A percentile compares a stretch with the other conserved stretches of the same genome.
phyloP scores from a whole-genome alignment of 2,113 vertebrate genomes.

The Epinephelus lanceolatus region DNA sequence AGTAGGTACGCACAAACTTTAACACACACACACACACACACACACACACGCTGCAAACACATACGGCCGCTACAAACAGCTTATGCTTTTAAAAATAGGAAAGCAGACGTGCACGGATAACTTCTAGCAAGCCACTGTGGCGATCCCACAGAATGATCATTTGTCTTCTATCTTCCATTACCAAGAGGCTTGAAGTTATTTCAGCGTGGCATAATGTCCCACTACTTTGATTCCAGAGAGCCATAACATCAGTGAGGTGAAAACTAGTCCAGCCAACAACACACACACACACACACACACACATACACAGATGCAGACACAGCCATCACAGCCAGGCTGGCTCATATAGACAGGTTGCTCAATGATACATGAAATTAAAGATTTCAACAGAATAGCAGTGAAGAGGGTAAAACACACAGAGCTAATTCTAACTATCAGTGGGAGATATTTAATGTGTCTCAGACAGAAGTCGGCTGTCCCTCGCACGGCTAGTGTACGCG shows the following conservation, averaged over 20 bases:
- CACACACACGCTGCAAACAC: background rate
- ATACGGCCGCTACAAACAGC: conserved; percentile 16
- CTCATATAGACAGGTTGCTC: conserved; percentile 79
- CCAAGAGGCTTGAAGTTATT: conserved; percentile 57
- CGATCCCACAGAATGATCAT: conserved; percentile 44
- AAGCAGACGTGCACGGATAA: conserved; percentile 17
- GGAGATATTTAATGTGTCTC: conserved; percentile 63
- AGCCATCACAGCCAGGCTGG: conserved; percentile 54
- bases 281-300: conserved; percentile 18
- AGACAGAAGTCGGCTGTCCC: conserved; percentile 32
- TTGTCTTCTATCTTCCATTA: conserved; percentile 66
- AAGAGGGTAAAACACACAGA: conserved; percentile 75
- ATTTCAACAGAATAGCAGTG: conserved; percentile 71
- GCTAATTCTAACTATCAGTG: conserved; percentile 75
- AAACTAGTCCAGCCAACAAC: conserved; percentile 57
- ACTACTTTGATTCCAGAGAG: conserved; percentile 62
- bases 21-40: conserved; percentile 37
- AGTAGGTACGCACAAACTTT: conserved; percentile 45
- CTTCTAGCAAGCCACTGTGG: conserved; percentile 16
- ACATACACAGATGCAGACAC: background rate
- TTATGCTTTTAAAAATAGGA: conserved; percentile 43
- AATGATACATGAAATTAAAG: conserved; percentile 86
- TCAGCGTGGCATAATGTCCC: conserved; percentile 58
- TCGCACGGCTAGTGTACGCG: background rate
- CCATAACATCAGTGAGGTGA: conserved; percentile 66